phyloP scores from a whole-genome alignment of 2,888 invertebrate species.

The Philereme transversata region DNA sequence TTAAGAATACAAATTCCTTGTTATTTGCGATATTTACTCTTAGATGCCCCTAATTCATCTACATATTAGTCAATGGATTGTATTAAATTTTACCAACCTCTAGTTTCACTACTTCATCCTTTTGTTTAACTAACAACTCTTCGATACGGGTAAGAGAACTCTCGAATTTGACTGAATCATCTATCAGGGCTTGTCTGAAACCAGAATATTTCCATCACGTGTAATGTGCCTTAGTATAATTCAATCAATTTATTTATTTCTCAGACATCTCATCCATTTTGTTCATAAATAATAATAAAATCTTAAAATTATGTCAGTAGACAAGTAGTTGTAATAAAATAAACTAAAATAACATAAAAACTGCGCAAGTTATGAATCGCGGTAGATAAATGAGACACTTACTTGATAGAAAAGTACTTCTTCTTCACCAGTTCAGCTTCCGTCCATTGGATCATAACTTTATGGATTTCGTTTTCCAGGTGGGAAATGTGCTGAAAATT shows the following conservation, averaged over 20 bases:
- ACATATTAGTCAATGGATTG: background rate
- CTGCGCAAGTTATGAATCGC: background rate
- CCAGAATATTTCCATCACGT: too few relatives aligned
- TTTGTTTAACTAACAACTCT: constrained; percentile 86
- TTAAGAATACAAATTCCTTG: too few relatives aligned
- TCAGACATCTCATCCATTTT: too few relatives aligned
- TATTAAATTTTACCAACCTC: constrained; percentile 73
- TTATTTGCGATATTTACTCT: too few relatives aligned
- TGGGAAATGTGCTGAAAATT: constrained; percentile 84
- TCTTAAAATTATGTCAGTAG: too few relatives aligned
- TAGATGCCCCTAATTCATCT: background rate
- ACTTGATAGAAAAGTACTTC: constrained; percentile 89
- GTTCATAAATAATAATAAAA: too few relatives aligned
- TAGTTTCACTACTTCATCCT: constrained; percentile 89
- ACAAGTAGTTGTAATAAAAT: too few relatives aligned
- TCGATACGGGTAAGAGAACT: constrained; percentile 88
- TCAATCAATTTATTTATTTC: too few relatives aligned
- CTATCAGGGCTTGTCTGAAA: constrained; percentile 84
- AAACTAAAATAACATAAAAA: too few relatives aligned
- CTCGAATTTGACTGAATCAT: constrained; percentile 89
- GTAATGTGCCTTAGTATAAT: too few relatives aligned
- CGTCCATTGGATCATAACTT: constrained; percentile 91
- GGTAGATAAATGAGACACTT: background rate
- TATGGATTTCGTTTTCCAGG: constrained; percentile 92
- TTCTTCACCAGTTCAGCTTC: constrained; percentile 91